Conservation (phyloP, 2,888 invertebrate species). For the Oscheius sp. region DNA sequence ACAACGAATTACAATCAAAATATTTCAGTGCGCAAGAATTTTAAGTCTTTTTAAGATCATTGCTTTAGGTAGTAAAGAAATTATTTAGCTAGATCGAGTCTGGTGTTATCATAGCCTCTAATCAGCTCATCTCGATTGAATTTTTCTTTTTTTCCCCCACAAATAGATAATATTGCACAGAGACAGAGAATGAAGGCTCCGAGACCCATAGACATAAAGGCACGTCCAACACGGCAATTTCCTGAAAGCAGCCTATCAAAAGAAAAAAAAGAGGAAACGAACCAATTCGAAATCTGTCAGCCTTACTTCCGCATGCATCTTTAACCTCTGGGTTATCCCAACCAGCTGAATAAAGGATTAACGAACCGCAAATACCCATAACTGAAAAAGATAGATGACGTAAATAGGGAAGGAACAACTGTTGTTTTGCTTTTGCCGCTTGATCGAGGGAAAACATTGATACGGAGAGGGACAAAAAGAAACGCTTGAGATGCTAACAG, state of each 20-base stretch:
- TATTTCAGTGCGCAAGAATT: no score
- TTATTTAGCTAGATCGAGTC: conserved; percentile 31
- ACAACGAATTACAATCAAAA: no score
- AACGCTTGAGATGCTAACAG: no score
- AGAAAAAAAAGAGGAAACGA: conserved; percentile 6
- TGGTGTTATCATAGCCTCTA: conserved; percentile 24
- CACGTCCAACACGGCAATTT: conserved; percentile 48
- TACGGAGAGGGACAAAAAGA: no score
- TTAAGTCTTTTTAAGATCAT: no score
- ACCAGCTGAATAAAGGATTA: conserved; percentile 77
- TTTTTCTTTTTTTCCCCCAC: conserved; percentile 31
- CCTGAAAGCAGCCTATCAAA: no score
- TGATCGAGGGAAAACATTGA: no score
- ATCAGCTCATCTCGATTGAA: conserved; percentile 13
- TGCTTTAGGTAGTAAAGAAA: not conserved
- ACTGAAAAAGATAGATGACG: not conserved
- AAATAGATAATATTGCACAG: conserved; percentile 47
- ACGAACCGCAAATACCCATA: conserved; percentile 74
- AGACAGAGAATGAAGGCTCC: conserved; percentile 46
- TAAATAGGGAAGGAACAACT: not conserved
- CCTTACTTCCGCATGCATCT: conserved; percentile 77
- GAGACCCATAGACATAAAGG: conserved; percentile 43
- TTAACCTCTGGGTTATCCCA: conserved; percentile 78
- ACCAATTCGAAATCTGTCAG: conserved; percentile 76
- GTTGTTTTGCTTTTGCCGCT: not conserved